Evolutionary conservation across 2,888 invertebrate genomes (phyloP).

Genomic region (Apotomis turbidana): DNA sequence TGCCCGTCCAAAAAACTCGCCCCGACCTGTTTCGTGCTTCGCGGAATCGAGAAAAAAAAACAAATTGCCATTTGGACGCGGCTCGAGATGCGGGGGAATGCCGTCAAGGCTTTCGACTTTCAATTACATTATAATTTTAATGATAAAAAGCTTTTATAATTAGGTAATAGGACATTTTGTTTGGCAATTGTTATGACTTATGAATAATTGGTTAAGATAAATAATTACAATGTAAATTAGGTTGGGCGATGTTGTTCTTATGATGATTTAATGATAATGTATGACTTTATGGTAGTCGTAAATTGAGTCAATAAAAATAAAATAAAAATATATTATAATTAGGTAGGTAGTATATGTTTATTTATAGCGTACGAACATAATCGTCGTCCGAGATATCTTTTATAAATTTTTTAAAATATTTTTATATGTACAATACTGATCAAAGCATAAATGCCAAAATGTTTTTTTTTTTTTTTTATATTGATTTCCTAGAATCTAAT

Average conservation of each 20-base stretch:
- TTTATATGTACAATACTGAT: too few relatives aligned
- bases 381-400: too few relatives aligned
- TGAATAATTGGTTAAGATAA: neutral
- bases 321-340: too few relatives aligned
- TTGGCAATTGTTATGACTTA: constrained; percentile 3
- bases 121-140: constrained; percentile 40
- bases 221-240: constrained; percentile 5
- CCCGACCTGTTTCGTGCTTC: constrained; percentile 76
- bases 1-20: constrained; percentile 75
- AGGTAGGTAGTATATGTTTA: too few relatives aligned
- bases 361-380: too few relatives aligned
- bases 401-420: too few relatives aligned
- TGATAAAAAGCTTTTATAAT: constrained; percentile 13
- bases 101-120: constrained; percentile 78
- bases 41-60: constrained; percentile 76
- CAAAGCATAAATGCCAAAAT: too few relatives aligned
- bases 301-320: too few relatives aligned
- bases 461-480: too few relatives aligned
- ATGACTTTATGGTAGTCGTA: too few relatives aligned
- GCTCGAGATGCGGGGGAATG: constrained; percentile 64
- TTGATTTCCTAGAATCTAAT: too few relatives aligned
- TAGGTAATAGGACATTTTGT: constrained; percentile 8
- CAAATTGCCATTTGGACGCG: constrained; percentile 71
- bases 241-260: neutral
- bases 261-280: too few relatives aligned